Evolutionary conservation across 2,113 vertebrate genomes (phyloP).

Genomic region (Cebus imitator): DNA sequence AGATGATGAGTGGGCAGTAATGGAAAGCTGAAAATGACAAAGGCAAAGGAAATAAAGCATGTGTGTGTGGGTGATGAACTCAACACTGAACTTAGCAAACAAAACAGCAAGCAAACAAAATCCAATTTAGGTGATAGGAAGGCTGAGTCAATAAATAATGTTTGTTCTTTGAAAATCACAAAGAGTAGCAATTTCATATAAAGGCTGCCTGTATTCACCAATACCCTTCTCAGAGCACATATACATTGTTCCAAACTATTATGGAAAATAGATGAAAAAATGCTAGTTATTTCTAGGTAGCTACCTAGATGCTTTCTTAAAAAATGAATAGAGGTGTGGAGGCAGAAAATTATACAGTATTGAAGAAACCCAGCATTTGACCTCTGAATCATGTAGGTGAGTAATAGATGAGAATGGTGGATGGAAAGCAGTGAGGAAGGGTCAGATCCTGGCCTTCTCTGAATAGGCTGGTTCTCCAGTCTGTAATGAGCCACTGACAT

Average conservation of each 20-base stretch:
- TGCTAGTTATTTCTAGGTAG: neutral
- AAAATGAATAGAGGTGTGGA: neutral
- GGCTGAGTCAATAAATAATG: neutral
- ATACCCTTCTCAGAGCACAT: neutral
- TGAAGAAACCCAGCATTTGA: neutral
- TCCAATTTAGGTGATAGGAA: neutral
- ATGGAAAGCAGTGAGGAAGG: neutral
- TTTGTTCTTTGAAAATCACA: neutral
- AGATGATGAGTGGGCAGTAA: neutral
- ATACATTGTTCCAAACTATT: neutral
- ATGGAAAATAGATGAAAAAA: neutral
- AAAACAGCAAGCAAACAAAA: neutral
- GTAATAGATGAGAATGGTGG: neutral
- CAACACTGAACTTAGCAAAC: constrained; percentile 22
- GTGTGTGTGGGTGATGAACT: neutral
- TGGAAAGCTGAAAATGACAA: constrained; percentile 30
- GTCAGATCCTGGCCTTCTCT: neutral
- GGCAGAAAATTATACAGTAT: neutral
- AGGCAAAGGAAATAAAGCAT: neutral
- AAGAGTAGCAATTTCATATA: neutral
- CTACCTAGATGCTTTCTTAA: neutral
- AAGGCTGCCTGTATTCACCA: neutral
- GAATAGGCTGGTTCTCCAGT: neutral
- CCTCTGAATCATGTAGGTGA: neutral
- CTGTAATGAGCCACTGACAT: neutral